These are phyloP conservation scores for Acipenser transmontanus DNA, from an alignment of 2,797 vertebrate genomes.

Conservation along the genomic window DNA sequence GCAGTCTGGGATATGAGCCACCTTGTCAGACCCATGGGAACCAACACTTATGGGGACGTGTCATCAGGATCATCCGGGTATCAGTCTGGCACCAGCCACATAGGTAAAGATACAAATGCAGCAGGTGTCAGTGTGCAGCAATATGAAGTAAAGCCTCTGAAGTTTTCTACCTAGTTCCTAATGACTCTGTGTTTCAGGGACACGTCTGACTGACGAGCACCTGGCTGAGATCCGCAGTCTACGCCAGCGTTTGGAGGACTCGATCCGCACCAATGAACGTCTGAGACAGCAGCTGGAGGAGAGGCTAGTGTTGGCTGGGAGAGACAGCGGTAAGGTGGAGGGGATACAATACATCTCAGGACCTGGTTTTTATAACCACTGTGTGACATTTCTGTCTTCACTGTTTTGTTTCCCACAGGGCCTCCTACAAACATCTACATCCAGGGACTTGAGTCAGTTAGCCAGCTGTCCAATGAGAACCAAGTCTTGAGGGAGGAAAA, in stretches of 20 bases:
- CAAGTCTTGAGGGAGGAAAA: slow-evolving; percentile 72
- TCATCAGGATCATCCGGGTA: slow-evolving; percentile 59
- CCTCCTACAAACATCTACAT: slow-evolving; percentile 64
- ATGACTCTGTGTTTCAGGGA: slow-evolving; percentile 41
- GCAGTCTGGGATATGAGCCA: slow-evolving; percentile 49
- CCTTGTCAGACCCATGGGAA: slow-evolving; percentile 34
- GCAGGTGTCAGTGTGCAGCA: not conserved
- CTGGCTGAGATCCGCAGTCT: slow-evolving; percentile 76
- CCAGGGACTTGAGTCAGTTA: slow-evolving; percentile 62
- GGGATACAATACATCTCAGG: too few relatives aligned
- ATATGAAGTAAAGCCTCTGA: too few relatives aligned
- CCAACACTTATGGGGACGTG: slow-evolving; percentile 41
- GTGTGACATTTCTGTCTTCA: not conserved
- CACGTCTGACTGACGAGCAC: slow-evolving; percentile 79
- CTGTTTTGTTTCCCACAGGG: slow-evolving; percentile 38
- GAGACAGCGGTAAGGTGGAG: slow-evolving; percentile 49
- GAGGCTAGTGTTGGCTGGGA: slow-evolving; percentile 46
- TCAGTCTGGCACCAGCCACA: slow-evolving; percentile 60
- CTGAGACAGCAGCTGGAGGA: slow-evolving; percentile 77
- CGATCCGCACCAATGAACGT: slow-evolving; percentile 81
- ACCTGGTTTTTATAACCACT: too few relatives aligned
- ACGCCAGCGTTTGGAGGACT: slow-evolving; percentile 78
- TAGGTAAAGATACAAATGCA: slow-evolving; percentile 50
- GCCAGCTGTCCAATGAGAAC: slow-evolving; percentile 66
- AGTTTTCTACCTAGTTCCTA: too few relatives aligned